phyloP scores from a whole-genome alignment of 2,113 vertebrate genomes.

The Phyllostomus hastatus region DNA sequence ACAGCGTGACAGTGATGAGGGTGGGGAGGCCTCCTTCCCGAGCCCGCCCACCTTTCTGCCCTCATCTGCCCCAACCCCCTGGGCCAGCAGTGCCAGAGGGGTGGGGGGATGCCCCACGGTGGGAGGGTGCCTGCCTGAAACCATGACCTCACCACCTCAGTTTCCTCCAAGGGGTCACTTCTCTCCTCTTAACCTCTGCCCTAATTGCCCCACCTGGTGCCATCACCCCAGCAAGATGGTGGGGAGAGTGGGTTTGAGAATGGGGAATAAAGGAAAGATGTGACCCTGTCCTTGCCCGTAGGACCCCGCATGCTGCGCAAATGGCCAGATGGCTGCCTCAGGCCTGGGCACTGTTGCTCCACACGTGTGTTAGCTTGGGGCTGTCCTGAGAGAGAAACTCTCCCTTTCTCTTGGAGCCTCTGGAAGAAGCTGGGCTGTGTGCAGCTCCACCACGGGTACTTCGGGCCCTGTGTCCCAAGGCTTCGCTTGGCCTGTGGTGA shows the following conservation, averaged over 20 bases:
- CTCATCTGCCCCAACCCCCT: background rate
- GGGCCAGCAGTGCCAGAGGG: background rate
- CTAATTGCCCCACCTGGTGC: background rate
- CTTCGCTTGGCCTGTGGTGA: background rate
- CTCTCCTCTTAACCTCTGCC: no score
- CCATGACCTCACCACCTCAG: background rate
- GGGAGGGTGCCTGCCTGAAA: background rate
- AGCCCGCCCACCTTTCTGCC: background rate
- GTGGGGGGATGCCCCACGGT: background rate
- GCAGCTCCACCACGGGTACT: no score
- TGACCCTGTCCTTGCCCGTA: background rate
- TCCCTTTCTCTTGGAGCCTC: background rate
- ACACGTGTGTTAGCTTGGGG: rapidly evolving
- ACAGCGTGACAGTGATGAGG: background rate
- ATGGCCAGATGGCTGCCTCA: no score
- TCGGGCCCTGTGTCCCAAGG: rapidly evolving
- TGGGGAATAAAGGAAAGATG: background rate
- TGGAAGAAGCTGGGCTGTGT: background rate
- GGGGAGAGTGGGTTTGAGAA: background rate
- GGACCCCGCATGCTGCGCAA: background rate
- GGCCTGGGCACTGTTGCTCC: background rate
- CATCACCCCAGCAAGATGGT: background rate
- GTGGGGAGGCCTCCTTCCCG: conserved; percentile 43
- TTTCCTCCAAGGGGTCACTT: background rate
- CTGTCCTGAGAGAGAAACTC: background rate